A percentile compares a stretch with the other conserved stretches of the same genome.
phyloP scores from a whole-genome alignment of 2,113 vertebrate species.

The Gulo gulo region DNA sequence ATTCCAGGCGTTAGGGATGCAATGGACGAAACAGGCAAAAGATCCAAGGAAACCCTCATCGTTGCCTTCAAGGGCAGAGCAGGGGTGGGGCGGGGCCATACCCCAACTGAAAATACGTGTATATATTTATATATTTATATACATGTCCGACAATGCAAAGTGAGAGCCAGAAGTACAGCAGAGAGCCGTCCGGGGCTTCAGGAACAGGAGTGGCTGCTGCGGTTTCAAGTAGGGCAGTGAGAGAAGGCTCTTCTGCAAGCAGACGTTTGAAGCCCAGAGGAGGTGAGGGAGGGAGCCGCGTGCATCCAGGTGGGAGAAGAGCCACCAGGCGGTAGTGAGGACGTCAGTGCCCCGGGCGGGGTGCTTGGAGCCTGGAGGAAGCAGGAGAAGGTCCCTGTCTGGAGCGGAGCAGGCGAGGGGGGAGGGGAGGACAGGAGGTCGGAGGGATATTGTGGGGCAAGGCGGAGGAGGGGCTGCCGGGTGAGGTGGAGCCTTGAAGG shows the following conservation, averaged over 20 bases:
- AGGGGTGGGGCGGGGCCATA: not conserved
- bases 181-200: not conserved
- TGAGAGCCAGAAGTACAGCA: not conserved
- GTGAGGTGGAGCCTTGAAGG: not conserved
- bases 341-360: not conserved
- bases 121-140: too few relatives aligned
- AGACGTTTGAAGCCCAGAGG: not conserved
- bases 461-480: too few relatives aligned
- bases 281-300: not conserved
- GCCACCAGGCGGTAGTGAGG: not conserved
- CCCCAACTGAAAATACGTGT: not conserved
- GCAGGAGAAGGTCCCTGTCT: not conserved
- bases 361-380: not conserved
- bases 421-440: not conserved
- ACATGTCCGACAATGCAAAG: too few relatives aligned
- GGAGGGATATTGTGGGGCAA: not conserved
- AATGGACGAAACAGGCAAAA: not conserved
- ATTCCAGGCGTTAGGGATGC: not conserved
- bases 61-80: not conserved
- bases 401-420: not conserved
- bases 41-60: too few relatives aligned
- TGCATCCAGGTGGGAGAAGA: not conserved
- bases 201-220: not conserved
- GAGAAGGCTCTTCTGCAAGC: not conserved
- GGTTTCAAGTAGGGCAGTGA: not conserved